phyloP scores from a whole-genome alignment of 2,113 vertebrate species.

The Acinonyx jubatus region DNA sequence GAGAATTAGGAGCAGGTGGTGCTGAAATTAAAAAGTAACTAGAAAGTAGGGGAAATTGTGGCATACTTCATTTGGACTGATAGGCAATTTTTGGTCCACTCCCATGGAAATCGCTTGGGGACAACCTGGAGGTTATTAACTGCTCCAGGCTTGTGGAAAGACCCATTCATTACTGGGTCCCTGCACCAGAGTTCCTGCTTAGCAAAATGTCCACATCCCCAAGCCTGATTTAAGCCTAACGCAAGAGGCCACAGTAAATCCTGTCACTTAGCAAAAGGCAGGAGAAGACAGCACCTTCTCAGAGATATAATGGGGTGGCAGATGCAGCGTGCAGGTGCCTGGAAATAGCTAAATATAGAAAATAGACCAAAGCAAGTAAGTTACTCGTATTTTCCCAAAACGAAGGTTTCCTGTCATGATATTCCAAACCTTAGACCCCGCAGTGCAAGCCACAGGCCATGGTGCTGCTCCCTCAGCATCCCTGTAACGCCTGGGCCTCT shows the following conservation, averaged over 20 bases:
- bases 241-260: slow-evolving; percentile 1
- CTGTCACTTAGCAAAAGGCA: background rate
- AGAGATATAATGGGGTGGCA: background rate
- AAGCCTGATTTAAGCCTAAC: slow-evolving; percentile 56
- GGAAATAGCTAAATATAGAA: slow-evolving; percentile 9
- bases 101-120: slow-evolving; percentile 56
- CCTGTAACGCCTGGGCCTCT: slow-evolving; percentile 10
- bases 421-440: background rate
- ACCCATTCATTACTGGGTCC: slow-evolving; percentile 35
- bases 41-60: slow-evolving; percentile 47
- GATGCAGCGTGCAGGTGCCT: background rate
- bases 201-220: slow-evolving; percentile 21
- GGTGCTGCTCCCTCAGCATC: accelerated
- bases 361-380: background rate
- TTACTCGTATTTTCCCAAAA: slow-evolving; percentile 37
- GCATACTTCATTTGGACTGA: slow-evolving; percentile 55
- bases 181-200: background rate
- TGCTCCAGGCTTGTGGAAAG: slow-evolving; percentile 33
- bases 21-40: slow-evolving; percentile 68
- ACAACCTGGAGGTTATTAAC: slow-evolving; percentile 56
- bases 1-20: slow-evolving; percentile 55
- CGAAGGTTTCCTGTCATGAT: background rate
- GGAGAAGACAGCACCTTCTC: background rate
- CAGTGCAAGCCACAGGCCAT: background rate
- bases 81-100: slow-evolving; percentile 4